Percentiles rank a stretch among this genome's conserved stretches.
Conservation (phyloP, 2,113 vertebrate genomes). For the Oreochromis spilurus region DNA sequence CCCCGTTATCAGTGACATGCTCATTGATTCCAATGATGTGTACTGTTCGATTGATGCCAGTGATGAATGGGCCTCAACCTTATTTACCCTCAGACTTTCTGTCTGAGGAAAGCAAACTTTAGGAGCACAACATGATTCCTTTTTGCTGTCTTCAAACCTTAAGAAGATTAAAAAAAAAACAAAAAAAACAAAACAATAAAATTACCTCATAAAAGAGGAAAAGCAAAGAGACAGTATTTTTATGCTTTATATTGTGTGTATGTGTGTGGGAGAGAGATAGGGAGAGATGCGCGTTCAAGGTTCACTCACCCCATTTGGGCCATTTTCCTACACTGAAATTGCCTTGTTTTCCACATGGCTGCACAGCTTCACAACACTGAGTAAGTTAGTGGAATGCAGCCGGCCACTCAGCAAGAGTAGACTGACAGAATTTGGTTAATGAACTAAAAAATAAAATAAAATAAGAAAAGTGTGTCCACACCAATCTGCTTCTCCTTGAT, state of each 20-base stretch:
- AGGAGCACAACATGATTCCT: neutral
- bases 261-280: neutral
- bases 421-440: constrained; percentile 40
- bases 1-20: constrained; percentile 50
- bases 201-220: neutral
- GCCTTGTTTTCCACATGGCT: constrained; percentile 65
- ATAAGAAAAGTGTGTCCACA: neutral
- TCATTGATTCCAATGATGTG: constrained; percentile 51
- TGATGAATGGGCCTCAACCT: constrained; percentile 32
- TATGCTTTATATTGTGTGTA: neutral
- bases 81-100: neutral
- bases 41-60: constrained; percentile 39
- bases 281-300: constrained; percentile 14
- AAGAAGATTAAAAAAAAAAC: neutral
- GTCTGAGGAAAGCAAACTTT: neutral
- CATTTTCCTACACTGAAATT: constrained; percentile 59
- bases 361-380: constrained; percentile 27
- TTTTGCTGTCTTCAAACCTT: neutral
- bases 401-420: neutral
- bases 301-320: constrained; percentile 32
- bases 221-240: neutral
- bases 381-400: constrained; percentile 7
- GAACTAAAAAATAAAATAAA: neutral
- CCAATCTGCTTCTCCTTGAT: neutral
- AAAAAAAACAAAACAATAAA: neutral